These are phyloP conservation scores for Limanda limanda DNA, from an alignment of 2,113 vertebrate species.

Conservation along the genomic window DNA sequence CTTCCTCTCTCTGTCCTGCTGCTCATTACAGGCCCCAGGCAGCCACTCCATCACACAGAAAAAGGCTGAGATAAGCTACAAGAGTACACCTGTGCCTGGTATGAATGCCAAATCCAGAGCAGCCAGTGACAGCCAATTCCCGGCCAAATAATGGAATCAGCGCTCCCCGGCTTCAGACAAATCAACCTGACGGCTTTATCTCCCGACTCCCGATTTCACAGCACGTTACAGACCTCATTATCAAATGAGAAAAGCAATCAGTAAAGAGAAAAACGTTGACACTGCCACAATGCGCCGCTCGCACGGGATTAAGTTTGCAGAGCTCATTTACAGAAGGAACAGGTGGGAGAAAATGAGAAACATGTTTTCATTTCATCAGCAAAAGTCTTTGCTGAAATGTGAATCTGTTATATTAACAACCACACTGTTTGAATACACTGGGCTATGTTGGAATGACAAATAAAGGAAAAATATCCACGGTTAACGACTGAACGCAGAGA, in stretches of 20 bases:
- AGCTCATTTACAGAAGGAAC: slow-evolving; percentile 55
- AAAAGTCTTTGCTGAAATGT: slow-evolving; percentile 2
- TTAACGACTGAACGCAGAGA: not conserved
- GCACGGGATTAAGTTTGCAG: slow-evolving; percentile 45
- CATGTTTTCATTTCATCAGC: slow-evolving; percentile 45
- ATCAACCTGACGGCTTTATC: slow-evolving; percentile 69
- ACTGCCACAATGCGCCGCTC: slow-evolving; percentile 6
- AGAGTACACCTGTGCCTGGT: slow-evolving; percentile 71
- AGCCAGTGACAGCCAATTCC: slow-evolving; percentile 61
- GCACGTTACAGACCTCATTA: slow-evolving; percentile 58
- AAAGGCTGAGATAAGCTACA: slow-evolving; percentile 68
- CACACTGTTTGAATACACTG: not conserved
- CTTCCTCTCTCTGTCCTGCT: slow-evolving; percentile 60
- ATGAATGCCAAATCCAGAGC: slow-evolving; percentile 69
- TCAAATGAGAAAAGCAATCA: slow-evolving; percentile 66
- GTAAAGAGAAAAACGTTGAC: slow-evolving; percentile 46
- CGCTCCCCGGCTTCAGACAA: slow-evolving; percentile 62
- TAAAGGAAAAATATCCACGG: not conserved
- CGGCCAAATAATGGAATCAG: slow-evolving; percentile 73
- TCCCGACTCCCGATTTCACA: slow-evolving; percentile 54
- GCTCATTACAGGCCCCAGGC: slow-evolving; percentile 70
- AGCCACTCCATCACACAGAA: slow-evolving; percentile 71
- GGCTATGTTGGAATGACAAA: not conserved
- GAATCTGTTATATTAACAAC: slow-evolving; percentile 5
- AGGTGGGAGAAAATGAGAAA: slow-evolving; percentile 49